Evolutionary conservation across 2,113 vertebrate species (phyloP).

Genomic region (Cervus canadensis): DNA sequence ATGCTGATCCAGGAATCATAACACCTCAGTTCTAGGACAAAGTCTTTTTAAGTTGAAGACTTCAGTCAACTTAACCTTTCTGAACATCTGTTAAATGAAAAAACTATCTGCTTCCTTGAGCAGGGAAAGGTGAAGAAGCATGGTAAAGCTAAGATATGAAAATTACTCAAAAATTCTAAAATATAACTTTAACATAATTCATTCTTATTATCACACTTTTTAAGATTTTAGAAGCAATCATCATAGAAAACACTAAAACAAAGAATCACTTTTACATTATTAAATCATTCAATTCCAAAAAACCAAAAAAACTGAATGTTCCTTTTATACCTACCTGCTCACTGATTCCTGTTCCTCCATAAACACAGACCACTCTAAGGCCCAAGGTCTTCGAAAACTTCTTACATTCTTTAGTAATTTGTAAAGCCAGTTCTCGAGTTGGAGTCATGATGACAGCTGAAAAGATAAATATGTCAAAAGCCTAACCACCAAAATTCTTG

Average conservation of each 20-base stretch:
- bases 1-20: background rate
- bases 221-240: background rate
- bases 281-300: background rate
- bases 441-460: conserved; percentile 98
- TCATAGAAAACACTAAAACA: conserved; percentile 5
- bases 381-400: conserved; percentile 97
- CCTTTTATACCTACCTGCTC: conserved; percentile 89
- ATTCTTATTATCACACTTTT: background rate
- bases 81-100: background rate
- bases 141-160: background rate
- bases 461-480: conserved; percentile 63
- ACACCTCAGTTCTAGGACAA: background rate
- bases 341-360: conserved; percentile 98
- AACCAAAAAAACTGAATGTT: background rate
- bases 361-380: conserved; percentile 97
- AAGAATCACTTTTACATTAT: background rate
- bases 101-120: background rate
- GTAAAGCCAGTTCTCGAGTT: conserved; percentile 95
- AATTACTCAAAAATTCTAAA: conserved; percentile 3
- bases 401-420: conserved; percentile 99
- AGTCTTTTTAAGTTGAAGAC: background rate
- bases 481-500: background rate
- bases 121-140: background rate
- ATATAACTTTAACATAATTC: background rate
- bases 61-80: background rate